These are phyloP conservation scores for Parnassius smintheus DNA, from an alignment of 2,888 invertebrate species.

Conservation along the genomic window DNA sequence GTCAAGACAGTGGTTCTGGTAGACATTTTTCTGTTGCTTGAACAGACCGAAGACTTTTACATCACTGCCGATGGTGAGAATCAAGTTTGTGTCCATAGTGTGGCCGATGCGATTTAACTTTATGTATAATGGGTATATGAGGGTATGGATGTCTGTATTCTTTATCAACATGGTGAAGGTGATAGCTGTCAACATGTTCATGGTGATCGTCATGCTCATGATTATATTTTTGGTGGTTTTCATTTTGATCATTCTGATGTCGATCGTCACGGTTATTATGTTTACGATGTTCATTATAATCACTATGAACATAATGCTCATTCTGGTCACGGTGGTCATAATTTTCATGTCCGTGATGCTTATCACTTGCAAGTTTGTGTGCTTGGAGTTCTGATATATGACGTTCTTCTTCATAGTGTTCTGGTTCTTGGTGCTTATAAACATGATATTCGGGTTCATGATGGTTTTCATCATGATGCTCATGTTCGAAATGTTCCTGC, in stretches of 20 bases:
- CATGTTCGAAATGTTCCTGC: conserved; percentile 22
- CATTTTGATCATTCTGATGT: conserved; percentile 3
- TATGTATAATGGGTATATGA: not conserved
- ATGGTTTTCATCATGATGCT: conserved; percentile 35
- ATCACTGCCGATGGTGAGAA: too few species aligned
- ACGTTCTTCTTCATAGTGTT: conserved; percentile 10
- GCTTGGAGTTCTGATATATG: conserved; percentile 34
- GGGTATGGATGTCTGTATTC: not conserved
- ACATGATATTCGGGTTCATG: conserved; percentile 36
- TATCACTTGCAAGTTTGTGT: conserved; percentile 17
- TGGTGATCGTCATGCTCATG: not conserved
- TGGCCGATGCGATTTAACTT: not conserved
- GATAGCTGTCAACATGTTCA: not conserved
- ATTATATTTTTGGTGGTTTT: not conserved
- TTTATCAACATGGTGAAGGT: too few species aligned
- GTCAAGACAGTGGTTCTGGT: not conserved
- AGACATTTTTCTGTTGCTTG: not conserved
- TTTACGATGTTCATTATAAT: conserved; percentile 6
- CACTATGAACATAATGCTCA: conserved; percentile 3
- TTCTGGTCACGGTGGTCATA: conserved; percentile 7
- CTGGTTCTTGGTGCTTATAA: conserved; percentile 25
- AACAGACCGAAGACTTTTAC: not conserved
- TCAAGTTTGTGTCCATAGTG: not conserved
- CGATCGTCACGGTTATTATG: conserved; percentile 1
- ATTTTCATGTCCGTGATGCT: not conserved